Evolutionary conservation across 1,140 invertebrate species (phyloP).

Genomic region (Sitodiplosis mosellana): DNA sequence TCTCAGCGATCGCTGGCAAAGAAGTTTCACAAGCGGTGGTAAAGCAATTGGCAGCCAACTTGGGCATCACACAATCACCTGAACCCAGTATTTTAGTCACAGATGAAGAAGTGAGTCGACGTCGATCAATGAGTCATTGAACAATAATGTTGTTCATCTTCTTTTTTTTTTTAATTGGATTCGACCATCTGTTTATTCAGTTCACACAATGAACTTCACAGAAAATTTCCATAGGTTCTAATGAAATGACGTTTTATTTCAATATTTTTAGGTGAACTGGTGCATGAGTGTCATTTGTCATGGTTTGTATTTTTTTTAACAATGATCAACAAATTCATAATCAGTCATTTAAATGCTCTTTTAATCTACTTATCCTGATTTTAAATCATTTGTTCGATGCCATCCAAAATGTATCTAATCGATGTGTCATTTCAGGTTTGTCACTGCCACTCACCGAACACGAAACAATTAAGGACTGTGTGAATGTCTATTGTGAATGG

Average conservation of each 20-base stretch:
- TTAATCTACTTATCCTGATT: too few relatives aligned
- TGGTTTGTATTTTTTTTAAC: not conserved
- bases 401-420: too few relatives aligned
- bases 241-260: conserved; percentile 4
- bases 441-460: conserved; percentile 77
- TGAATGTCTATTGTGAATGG: conserved; percentile 95
- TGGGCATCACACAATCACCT: conserved; percentile 55
- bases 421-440: conserved; percentile 70
- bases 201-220: not conserved
- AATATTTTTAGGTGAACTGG: conserved; percentile 46
- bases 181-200: not conserved
- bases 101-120: conserved; percentile 46
- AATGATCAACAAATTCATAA: too few relatives aligned
- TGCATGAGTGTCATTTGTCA: conserved; percentile 46
- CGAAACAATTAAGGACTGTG: conserved; percentile 88
- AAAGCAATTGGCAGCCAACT: conserved; percentile 53
- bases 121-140: conserved; percentile 1
- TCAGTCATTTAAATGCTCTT: too few relatives aligned
- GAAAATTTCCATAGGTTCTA: too few relatives aligned
- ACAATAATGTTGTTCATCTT: not conserved
- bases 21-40: conserved; percentile 74
- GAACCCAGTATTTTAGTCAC: conserved; percentile 55
- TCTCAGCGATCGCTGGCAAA: conserved; percentile 51
- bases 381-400: too few relatives aligned
- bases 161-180: not conserved